Evolutionary conservation across 2,888 invertebrate genomes (phyloP), one percentile per base, ranked within the genome.

Genomic region (Thera britannica): DNA sequence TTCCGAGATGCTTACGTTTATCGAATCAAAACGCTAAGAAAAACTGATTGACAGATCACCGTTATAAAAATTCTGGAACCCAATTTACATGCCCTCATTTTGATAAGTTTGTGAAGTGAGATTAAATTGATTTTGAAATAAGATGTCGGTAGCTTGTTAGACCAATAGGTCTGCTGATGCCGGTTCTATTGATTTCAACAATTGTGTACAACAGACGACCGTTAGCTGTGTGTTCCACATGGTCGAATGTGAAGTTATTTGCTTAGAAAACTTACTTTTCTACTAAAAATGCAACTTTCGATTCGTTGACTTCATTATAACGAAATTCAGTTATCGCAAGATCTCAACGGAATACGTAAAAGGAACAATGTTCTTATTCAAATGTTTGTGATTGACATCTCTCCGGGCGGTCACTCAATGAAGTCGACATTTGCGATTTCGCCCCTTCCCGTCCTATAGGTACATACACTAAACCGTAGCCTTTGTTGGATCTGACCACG

Each of bases 381-480:
- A 93, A 93, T 89, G 85, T 79, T 66, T 79, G 83, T 91, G 92
- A 93, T 93, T 93, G 93, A 93, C 93, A 92, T 91, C 91, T 88
- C 93, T 78, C 88, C 89, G 79, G 93, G 93, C 89, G 93, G 92
- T 89, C 92, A 90, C 83, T 65, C 65, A 64, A 66, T 61, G 70
- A 63, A 70, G 49, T 58, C 73, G 70, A 79, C 70, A 78, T 82
- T 81, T 74, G 77, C 80, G 79, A 79, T 75, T 79, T 81, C 77
- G 77, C 82, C 78, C 79, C 83, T 79, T 81, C 79, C 65, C 76
- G 74, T 69, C 82, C 85, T 23, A 46, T 46, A 46, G 23, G 23
- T 23, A 23, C 23, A 9, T 83, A 82, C 83, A 82, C 82, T 70
- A 75, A 75, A 72, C 52, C 51, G 65, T 35, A 49, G 69, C 84